Conservation (phyloP, 1,140 invertebrate genomes). For the Caenorhabditis latens region DNA sequence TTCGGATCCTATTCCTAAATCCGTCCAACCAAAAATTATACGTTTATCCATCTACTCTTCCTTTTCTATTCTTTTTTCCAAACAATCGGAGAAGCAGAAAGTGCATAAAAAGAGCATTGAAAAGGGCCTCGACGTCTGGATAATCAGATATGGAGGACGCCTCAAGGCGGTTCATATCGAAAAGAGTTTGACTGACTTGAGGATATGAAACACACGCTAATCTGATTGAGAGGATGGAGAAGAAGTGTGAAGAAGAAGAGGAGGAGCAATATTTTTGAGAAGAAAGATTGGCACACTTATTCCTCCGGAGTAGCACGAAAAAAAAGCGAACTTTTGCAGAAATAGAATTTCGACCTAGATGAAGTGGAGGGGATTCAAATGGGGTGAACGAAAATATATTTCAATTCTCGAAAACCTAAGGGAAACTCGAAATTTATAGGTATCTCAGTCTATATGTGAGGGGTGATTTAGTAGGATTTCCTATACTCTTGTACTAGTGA, state of each 20-base stretch:
- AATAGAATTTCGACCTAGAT: slow-evolving; percentile 6
- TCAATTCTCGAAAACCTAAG: background rate
- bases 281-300: slow-evolving; percentile 21
- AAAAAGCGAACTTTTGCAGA: slow-evolving; percentile 30
- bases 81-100: slow-evolving; percentile 25
- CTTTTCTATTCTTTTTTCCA: slow-evolving; percentile 19
- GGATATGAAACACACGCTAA: slow-evolving; percentile 53
- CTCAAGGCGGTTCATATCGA: slow-evolving; percentile 54
- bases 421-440: background rate
- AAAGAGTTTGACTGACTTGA: slow-evolving; percentile 53
- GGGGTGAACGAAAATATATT: background rate
- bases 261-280: slow-evolving; percentile 33
- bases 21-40: slow-evolving; percentile 48
- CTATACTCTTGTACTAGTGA: too few relatives aligned
- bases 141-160: slow-evolving; percentile 52
- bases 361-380: background rate
- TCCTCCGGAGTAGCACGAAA: background rate
- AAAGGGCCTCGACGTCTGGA: background rate
- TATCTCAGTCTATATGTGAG: background rate
- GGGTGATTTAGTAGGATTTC: too few relatives aligned
- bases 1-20: background rate
- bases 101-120: slow-evolving; percentile 29
- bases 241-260: background rate
- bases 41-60: slow-evolving; percentile 8
- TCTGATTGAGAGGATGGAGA: slow-evolving; percentile 39